Conservation (phyloP, 92 coral and sea anemone genomes). For the Plumapathes pennacea region DNA sequence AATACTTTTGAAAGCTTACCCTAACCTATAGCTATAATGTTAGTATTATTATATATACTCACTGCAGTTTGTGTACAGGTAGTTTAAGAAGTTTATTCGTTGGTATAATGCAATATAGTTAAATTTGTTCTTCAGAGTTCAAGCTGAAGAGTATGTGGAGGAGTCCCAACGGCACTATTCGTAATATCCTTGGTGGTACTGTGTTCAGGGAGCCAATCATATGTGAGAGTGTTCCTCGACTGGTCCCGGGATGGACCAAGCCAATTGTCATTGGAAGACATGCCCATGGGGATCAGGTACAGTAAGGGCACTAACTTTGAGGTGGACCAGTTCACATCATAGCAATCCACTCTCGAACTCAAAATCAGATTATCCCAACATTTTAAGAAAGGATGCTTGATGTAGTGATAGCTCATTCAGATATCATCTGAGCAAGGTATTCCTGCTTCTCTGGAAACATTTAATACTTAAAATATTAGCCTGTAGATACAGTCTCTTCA, state of each 20-base stretch:
- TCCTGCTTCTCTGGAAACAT: no score
- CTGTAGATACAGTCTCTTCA: no score
- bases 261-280: slow-evolving; percentile 98
- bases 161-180: slow-evolving; percentile 98
- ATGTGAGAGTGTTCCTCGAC: slow-evolving; percentile 89
- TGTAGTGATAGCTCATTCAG: no score
- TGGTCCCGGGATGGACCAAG: slow-evolving; percentile 97
- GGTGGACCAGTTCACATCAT: not conserved
- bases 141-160: slow-evolving; percentile 98
- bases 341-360: not conserved
- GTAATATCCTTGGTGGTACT: slow-evolving; percentile 98
- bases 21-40: no score
- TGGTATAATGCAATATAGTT: not conserved
- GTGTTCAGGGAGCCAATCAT: slow-evolving; percentile 98
- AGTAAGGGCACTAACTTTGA: not conserved
- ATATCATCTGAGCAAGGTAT: no score
- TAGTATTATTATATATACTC: no score
- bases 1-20: no score
- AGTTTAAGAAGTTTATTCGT: not conserved
- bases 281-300: slow-evolving; percentile 99
- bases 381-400: no score
- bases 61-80: not conserved
- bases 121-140: slow-evolving; percentile 59
- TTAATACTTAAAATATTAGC: no score
- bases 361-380: no score